These are phyloP conservation scores for Glaucidium brasilianum DNA, from an alignment of 2,113 vertebrate genomes.

Conservation along the genomic window DNA sequence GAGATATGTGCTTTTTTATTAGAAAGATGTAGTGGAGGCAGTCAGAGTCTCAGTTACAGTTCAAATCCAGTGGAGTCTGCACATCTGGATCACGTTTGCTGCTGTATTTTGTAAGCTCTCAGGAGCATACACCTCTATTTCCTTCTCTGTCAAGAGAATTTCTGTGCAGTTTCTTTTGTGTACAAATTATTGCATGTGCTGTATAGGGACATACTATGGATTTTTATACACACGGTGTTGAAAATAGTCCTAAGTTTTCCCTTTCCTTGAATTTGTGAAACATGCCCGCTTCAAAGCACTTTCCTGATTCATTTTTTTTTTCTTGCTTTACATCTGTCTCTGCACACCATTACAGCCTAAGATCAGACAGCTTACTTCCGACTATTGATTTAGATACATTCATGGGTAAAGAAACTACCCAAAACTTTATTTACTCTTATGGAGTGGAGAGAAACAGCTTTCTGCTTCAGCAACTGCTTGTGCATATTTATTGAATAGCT, in stretches of 20 bases:
- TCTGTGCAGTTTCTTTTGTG: not conserved
- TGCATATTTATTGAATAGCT: slow-evolving; percentile 26
- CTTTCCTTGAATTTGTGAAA: not conserved
- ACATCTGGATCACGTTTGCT: not conserved
- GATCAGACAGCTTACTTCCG: not conserved
- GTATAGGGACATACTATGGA: not conserved
- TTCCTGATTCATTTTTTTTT: not conserved
- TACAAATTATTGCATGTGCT: not conserved
- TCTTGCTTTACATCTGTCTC: not conserved
- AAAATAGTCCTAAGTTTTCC: not conserved
- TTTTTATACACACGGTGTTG: not conserved
- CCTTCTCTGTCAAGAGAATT: not conserved
- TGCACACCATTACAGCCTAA: not conserved
- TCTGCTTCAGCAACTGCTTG: not conserved
- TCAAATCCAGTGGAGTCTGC: not conserved
- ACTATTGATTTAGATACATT: not conserved
- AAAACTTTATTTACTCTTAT: not conserved
- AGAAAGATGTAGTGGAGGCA: not conserved
- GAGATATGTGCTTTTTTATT: not conserved
- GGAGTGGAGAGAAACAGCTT: not conserved
- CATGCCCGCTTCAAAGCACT: not conserved
- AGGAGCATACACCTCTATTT: not conserved
- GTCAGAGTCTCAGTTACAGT: not conserved
- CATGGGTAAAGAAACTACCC: not conserved
- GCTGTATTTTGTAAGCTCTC: not conserved